phyloP scores from a whole-genome alignment of 2,113 vertebrate species.

The Ceuthmochares aereus region DNA sequence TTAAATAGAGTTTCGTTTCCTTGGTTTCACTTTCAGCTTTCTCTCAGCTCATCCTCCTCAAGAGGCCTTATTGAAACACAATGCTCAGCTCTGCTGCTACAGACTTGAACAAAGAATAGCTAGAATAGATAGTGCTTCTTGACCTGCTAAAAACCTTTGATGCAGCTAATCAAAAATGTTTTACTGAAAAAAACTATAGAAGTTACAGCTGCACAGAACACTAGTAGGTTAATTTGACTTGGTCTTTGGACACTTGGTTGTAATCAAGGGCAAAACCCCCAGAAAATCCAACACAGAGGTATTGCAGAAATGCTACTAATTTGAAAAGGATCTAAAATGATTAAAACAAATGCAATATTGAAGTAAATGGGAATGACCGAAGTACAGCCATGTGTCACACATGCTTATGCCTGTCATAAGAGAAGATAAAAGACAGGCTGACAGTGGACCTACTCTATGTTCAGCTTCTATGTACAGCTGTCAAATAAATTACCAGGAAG shows the following conservation, averaged over 20 bases:
- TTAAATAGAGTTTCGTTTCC: neutral
- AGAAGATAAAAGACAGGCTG: neutral
- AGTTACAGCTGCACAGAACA: neutral
- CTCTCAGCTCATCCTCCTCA: conserved; percentile 18
- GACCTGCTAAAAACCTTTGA: conserved; percentile 31
- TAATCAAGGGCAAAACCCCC: neutral
- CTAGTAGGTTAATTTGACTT: neutral
- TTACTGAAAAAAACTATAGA: neutral
- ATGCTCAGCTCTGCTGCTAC: neutral
- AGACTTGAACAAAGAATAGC: conserved; percentile 37
- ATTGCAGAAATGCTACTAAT: neutral
- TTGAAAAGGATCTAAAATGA: conserved; percentile 9
- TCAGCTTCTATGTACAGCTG: neutral
- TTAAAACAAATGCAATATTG: neutral
- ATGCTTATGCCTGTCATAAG: neutral
- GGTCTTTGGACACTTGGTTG: neutral
- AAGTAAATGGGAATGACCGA: conserved; percentile 1
- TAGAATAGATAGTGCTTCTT: neutral
- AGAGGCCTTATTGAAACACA: conserved; percentile 44
- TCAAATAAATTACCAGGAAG: conserved; percentile 18
- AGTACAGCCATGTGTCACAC: neutral
- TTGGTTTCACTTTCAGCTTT: conserved; percentile 28
- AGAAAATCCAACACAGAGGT: neutral
- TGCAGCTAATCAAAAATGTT: conserved; percentile 23
- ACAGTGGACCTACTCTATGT: neutral